Evolutionary conservation across 1,140 invertebrate genomes (phyloP), one percentile per base, ranked within the genome.

Genomic region (Tetramorium parvispinum): DNA sequence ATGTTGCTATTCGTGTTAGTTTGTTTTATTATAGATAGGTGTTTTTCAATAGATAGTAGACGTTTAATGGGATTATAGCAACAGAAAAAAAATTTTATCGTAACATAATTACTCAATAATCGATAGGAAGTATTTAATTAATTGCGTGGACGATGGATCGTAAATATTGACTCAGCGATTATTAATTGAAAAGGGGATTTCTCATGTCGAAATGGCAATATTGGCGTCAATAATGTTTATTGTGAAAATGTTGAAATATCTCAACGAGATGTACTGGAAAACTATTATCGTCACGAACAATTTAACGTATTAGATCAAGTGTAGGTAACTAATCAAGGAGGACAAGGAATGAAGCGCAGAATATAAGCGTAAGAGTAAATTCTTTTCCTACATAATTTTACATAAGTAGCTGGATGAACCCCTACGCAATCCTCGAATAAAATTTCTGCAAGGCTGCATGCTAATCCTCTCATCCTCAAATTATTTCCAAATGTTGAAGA

Each of bases 141-240:
- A 89, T 89, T 55, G 73, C 55, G 24, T 43, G 40, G 10, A 57
- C 65, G 76, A 82, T 24, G 55, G 24, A 37, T 73, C 24, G 16
- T 21, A 81, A 85, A 32, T 78, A 78, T 88, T 65, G 70, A 88
- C 49, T 57, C 55, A 18, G 18, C 32, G 59, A 71, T 85, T 89
- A 83, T 89, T 88, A 79, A 88, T 79, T 55, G 24, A 88, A 89
- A 87, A 68, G 59, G 24, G 65, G 65, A 77, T 87, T 76, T 77
- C n/a, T 77, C 73, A 55, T 57, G 77, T 79, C 73, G 43, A 55
- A 81, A 40, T 81, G 27, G 16, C 32, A 21, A 68, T 81, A 43
- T 32, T 70, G 27, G 13, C 10, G 24, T 70, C 16, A 55, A 68
- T 81, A 43, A 24, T 70, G 24, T 81, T 70, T 81, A 53, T 6